Base-by-base conservation (phyloP, 2,113 vertebrate genomes). In the Numenius arquata region DNA sequence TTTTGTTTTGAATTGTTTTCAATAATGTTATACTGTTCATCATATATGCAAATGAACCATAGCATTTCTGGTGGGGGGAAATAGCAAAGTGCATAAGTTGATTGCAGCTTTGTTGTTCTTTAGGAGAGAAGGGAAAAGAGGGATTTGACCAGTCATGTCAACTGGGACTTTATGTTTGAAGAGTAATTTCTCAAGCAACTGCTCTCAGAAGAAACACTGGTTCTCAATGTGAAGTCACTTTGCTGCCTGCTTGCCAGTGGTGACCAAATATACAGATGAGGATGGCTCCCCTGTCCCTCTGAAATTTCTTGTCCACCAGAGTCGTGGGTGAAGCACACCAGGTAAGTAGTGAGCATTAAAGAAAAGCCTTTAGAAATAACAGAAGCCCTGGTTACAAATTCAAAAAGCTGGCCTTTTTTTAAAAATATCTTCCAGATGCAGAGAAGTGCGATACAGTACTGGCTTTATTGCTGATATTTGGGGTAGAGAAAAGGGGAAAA, bases 31-130 rank as follows among this genome's bases (percentile, higher is more conserved):
- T 92, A 59, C n/a, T 53, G 26, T 53, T 96, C 55, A 89, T 97
- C 87, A 85, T 85, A 59, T 85, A 95, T 89, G 96, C 85, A 96
- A 96, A 97, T 95, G 67, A 95, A 62, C 43, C 87, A 84, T 74
- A 45, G 5, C 11, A 52, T 91, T 96, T 97, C 72, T 89, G 61
- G 45, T 76, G 61, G 47, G 72, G 29, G 30, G 38, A 27, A 47
- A 43, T 13, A 83, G 75, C 19, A 47, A 90, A 81, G 89, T 80
- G 26, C 14, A 0, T 25, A 59, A 95, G 79, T 94, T 85, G 56
- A 71, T 19, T 70, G 67, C 22, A 47, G 50, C 32, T 82, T 95
- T 91, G 38, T 68, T 90, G 86, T 90, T 66, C 52, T 78, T 87
- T 68, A 95, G 83, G 40, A 89, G 85, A 53, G 41, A 85, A 85